A percentile compares a stretch with the other conserved stretches of the same genome.
phyloP scores from a whole-genome alignment of 2,888 invertebrate species.

The Mechanitis messenoides region DNA sequence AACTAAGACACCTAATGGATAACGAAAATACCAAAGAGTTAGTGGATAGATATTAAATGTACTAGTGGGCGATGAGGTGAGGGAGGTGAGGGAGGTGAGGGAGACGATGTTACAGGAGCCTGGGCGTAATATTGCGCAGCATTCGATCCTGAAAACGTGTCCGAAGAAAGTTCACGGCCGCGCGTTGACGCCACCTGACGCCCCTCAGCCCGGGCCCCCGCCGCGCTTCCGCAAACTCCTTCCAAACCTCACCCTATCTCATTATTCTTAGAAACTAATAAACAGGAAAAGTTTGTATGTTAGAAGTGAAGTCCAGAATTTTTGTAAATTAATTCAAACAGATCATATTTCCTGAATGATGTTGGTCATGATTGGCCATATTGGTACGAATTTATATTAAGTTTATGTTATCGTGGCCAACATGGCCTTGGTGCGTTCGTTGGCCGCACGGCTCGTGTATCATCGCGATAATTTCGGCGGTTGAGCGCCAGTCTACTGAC shows the following conservation, averaged over 20 bases:
- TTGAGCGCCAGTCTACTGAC: constrained; percentile 70
- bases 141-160: constrained; percentile 74
- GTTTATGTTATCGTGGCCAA: constrained; percentile 32
- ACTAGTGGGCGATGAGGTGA: neutral
- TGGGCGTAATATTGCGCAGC: constrained; percentile 69
- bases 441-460: constrained; percentile 67
- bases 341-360: neutral
- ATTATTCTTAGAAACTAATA: constrained; percentile 19
- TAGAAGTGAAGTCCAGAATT: neutral
- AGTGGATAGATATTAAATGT: neutral
- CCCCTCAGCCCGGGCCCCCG: constrained; percentile 38
- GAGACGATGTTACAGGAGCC: constrained; percentile 40
- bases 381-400: neutral
- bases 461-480: constrained; percentile 72
- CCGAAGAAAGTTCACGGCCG: constrained; percentile 77
- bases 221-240: constrained; percentile 44
- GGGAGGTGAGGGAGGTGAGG: neutral
- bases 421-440: constrained; percentile 70
- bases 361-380: neutral
- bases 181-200: constrained; percentile 71
- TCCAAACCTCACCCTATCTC: constrained; percentile 41
- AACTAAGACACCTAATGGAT: too few relatives aligned
- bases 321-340: too few relatives aligned
- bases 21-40: neutral
- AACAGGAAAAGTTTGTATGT: neutral